Evolutionary conservation across 2,113 vertebrate species (phyloP), one percentile per base, ranked within the genome.

Genomic region (Chroicocephalus ridibundus): DNA sequence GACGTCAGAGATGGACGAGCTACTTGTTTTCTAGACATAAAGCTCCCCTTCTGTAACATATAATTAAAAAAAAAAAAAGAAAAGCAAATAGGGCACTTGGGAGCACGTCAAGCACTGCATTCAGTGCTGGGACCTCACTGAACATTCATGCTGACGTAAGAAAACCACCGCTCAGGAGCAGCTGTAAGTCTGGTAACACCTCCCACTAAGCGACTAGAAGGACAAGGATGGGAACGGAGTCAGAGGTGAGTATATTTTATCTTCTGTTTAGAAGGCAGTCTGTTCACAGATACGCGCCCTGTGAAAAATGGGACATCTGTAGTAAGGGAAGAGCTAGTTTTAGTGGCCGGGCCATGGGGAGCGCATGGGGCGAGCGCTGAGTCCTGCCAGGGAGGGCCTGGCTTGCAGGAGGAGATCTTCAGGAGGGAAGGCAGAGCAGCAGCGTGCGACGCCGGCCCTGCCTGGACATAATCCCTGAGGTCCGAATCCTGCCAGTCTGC

Each of bases 281-380:
- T 52, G 82, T 20, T 85, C 40, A 21, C 69, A 76, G 88, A n/a
- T 46, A 60, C 0, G 2, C 55, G 86, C 14, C 3, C 57, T 55
- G 32, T 51, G 70, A 75, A 54, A 62, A 29, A 25, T 26, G 20
- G 26, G 55, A 55, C 51, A 64, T 38, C 65, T 79, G n/a, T 44
- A 72, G 18, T 5, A 21, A 82, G 49, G 66, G 71, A 79, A 36
- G 70, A 55, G 70, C 34, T 14, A 5, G 58, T 14, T 64, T 40
- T 5, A 68, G 52, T 38, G 44, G 82, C 78, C 82, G 1, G 2
- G 65, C 78, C 80, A 21, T 21, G 31, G 0, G 1, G 61, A 75
- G 42, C 58, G 78, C 92, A 58, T 18, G n/a, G 81, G 40, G 49
- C 11, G 18, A 58, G 46, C 0, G 0, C 0, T 1, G 52, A 27